A percentile compares a stretch with the other conserved stretches of the same genome.
phyloP scores from a whole-genome alignment of 2,888 invertebrate genomes.

The Tinea trinotella region DNA sequence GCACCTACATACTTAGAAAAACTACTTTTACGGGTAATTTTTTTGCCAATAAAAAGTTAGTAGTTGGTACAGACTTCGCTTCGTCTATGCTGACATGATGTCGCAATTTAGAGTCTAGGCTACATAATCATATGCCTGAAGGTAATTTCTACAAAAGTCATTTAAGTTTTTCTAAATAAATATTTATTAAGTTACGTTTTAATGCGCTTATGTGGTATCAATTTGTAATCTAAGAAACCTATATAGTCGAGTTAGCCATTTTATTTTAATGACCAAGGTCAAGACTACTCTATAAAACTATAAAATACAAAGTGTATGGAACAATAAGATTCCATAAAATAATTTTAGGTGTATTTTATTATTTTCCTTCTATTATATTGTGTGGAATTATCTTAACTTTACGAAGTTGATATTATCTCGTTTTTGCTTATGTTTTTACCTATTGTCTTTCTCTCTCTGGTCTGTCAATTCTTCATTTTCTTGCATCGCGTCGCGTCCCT shows the following conservation, averaged over 20 bases:
- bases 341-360: conserved; percentile 53
- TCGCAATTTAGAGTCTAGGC: no score
- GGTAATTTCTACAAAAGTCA: no score
- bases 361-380: conserved; percentile 45
- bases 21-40: no score
- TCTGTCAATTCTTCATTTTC: conserved; percentile 3
- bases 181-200: no score
- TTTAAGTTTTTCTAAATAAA: no score
- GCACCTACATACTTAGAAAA: no score
- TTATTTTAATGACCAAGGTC: background rate
- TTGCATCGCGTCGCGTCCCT: background rate
- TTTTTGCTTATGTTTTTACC: background rate
- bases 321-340: conserved; percentile 1
- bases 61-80: no score
- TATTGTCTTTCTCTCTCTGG: background rate
- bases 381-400: background rate
- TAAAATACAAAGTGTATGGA: background rate
- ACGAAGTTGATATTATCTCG: conserved; percentile 3
- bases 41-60: no score
- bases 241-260: background rate
- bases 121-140: no score
- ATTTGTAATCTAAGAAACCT: no score
- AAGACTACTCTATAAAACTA: background rate
- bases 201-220: no score
- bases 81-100: no score